Conservation (phyloP, 2,797 vertebrate genomes). For the Typhlichthys eigenmanni region DNA sequence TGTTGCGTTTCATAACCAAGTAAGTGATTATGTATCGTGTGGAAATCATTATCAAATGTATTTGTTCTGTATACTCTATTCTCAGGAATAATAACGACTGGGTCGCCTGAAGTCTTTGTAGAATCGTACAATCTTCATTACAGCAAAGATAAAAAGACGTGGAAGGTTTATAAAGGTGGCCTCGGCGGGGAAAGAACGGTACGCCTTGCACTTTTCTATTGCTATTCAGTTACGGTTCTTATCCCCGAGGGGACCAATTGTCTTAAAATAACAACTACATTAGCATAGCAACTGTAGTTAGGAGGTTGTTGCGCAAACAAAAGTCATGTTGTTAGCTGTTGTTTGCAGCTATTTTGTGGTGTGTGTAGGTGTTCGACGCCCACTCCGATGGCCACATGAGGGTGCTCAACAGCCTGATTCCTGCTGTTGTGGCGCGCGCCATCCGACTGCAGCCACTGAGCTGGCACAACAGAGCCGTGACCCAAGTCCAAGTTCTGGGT, state of each 20-base stretch:
- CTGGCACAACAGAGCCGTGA: constrained; percentile 71
- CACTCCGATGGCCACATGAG: constrained; percentile 69
- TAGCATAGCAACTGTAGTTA: neutral
- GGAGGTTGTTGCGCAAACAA: neutral
- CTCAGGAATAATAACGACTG: constrained; percentile 82
- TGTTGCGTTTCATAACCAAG: too few relatives aligned
- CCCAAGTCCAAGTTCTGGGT: constrained; percentile 79
- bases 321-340: neutral
- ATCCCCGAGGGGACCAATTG: neutral
- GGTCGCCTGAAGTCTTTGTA: constrained; percentile 72
- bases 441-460: constrained; percentile 74
- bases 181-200: constrained; percentile 81
- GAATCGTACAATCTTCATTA: constrained; percentile 75
- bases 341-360: constrained; percentile 7
- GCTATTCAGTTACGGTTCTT: neutral
- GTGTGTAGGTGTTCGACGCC: constrained; percentile 80
- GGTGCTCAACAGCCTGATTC: constrained; percentile 81
- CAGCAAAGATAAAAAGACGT: constrained; percentile 83
- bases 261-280: neutral
- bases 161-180: constrained; percentile 80
- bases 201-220: neutral
- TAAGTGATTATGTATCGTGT: too few relatives aligned
- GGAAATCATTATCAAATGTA: neutral
- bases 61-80: neutral
- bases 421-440: constrained; percentile 78